Evolutionary conservation across 2,113 vertebrate genomes (phyloP), one percentile per base, ranked within the genome.

Genomic region (Trogon surrucura): DNA sequence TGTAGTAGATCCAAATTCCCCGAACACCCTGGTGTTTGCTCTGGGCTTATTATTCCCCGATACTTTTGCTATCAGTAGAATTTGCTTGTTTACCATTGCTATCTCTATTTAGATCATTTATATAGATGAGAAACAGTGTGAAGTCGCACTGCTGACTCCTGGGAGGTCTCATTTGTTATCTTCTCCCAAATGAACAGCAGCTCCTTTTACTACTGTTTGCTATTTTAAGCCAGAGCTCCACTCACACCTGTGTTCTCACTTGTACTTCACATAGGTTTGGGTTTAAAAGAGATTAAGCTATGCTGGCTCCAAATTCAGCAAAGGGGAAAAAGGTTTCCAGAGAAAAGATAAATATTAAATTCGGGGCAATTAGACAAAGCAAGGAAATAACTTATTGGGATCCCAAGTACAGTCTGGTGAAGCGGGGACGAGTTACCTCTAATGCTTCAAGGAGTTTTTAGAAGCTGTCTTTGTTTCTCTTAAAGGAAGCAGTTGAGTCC

Each of bases 41-140:
- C 70, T 96, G 96, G 89, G 89, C 90, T 96, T 92, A 73, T 96
- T 91, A 91, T 81, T 96, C 85, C 72, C 32, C 30, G 79, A 91
- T 77, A 79, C 92, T 95, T 87, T 29, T 79, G 69, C 90, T 94
- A 91, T 90, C 89, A 73, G 78, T 80, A 80, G 86, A 81, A 81
- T 95, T 95, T 93, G 51, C 89, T 95, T 92, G 89, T 89, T 93
- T 89, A 72, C 45, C 73, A 32, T 60, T 85, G 79, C 71, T 94
- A 89, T 90, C 91, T 89, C 95, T 89, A 84, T 95, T 83, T 81
- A 85, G 82, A 81, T 94, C 77, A 87, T 75, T 75, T 85, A 83
- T 94, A 96, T 71, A 93, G 95, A 94, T 45, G 95, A 96, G 94
- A 91, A 93, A 38, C 85, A 84, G 91, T 21, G 23, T 93, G 88